These are phyloP conservation scores for Steatocranus sp. DNA, from an alignment of 2,797 vertebrate genomes.

Conservation along the genomic window DNA sequence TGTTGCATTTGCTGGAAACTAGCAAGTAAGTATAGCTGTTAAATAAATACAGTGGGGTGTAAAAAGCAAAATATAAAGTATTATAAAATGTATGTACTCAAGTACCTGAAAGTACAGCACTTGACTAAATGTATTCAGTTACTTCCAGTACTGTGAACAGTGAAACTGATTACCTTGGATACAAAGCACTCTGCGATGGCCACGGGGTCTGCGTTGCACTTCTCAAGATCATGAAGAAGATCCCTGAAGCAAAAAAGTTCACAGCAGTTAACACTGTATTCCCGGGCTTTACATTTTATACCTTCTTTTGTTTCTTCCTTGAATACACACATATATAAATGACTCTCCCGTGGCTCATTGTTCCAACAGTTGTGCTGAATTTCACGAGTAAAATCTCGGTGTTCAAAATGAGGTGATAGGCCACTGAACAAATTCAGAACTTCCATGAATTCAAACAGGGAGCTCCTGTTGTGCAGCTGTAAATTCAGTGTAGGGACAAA, in stretches of 20 bases:
- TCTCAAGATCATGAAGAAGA: constrained; percentile 92
- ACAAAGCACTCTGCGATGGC: constrained; percentile 98
- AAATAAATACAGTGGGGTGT: not conserved
- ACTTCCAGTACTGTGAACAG: not conserved
- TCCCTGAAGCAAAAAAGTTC: constrained; percentile 73
- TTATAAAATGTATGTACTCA: not conserved
- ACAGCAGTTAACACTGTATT: not conserved
- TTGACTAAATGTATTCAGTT: not conserved
- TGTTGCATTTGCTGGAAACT: not conserved
- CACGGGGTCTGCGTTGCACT: constrained; percentile 93
- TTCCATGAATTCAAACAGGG: constrained; percentile 64
- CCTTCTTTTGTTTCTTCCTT: not conserved
- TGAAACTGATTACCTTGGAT: constrained; percentile 84
- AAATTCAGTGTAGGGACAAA: not conserved
- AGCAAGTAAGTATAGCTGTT: not conserved
- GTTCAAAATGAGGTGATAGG: constrained; percentile 16
- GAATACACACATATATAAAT: not conserved
- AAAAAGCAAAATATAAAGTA: not conserved
- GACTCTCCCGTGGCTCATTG: constrained; percentile 13
- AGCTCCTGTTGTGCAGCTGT: constrained; percentile 10
- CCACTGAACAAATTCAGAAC: constrained; percentile 48
- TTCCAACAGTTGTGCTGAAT: constrained; percentile 6
- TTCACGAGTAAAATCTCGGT: constrained; percentile 3
- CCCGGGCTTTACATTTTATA: not conserved
- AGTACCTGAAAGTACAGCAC: not conserved